phyloP scores from a whole-genome alignment of 1,140 invertebrate species.

The Brachionus rubens region DNA sequence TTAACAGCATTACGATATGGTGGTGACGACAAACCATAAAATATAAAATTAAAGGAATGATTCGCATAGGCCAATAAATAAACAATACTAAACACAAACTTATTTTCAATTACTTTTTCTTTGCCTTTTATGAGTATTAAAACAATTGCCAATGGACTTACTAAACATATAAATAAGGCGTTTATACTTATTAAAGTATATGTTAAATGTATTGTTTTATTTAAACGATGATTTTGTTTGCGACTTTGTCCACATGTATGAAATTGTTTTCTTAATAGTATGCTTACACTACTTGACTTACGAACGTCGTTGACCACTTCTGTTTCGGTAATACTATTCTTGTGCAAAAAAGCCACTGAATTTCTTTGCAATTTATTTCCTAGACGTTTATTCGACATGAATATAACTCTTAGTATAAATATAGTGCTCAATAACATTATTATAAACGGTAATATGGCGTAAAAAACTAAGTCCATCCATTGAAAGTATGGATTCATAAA shows the following conservation, averaged over 20 bases:
- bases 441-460: constrained; percentile 41
- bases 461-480: constrained; percentile 39
- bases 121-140: constrained; percentile 8
- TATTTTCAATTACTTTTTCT: constrained; percentile 15
- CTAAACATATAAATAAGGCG: constrained; percentile 21
- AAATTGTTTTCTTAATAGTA: background rate
- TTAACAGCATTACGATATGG: constrained; percentile 38
- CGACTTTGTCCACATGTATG: background rate
- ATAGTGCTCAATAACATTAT: constrained; percentile 10
- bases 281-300: background rate
- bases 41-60: constrained; percentile 46
- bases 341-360: background rate
- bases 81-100: background rate
- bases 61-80: constrained; percentile 43
- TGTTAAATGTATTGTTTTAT: constrained; percentile 41
- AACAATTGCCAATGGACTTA: constrained; percentile 27
- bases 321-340: background rate
- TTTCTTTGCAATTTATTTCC: constrained; percentile 1
- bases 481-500: constrained; percentile 32
- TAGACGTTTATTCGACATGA: constrained; percentile 19
- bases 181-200: constrained; percentile 33
- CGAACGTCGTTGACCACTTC: background rate
- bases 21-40: constrained; percentile 41
- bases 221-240: background rate
- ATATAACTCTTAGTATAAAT: constrained; percentile 35